These are phyloP conservation scores for Bombylius major DNA, from an alignment of 2,888 invertebrate species.

Conservation along the genomic window DNA sequence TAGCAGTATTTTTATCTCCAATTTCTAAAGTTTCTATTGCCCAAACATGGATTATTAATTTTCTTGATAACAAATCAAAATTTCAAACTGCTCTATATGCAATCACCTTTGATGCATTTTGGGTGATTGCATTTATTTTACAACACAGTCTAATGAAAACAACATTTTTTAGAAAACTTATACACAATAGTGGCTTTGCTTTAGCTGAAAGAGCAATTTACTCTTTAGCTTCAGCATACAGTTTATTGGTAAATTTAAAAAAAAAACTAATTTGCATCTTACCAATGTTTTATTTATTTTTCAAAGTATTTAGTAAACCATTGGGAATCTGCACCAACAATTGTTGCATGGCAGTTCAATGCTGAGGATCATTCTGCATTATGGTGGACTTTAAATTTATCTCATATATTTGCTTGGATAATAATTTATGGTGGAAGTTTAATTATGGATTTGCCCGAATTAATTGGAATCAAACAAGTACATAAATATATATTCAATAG, in stretches of 20 bases:
- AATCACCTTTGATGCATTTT: slow-evolving; percentile 37
- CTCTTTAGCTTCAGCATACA: slow-evolving; percentile 36
- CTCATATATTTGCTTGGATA: slow-evolving; percentile 44
- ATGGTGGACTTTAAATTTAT: slow-evolving; percentile 39
- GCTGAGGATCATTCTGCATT: slow-evolving; percentile 33
- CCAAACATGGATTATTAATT: slow-evolving; percentile 29
- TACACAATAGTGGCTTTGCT: slow-evolving; percentile 34
- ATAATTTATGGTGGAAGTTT: slow-evolving; percentile 47
- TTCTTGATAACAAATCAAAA: slow-evolving; percentile 30
- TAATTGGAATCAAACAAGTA: slow-evolving; percentile 48
- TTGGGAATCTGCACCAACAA: slow-evolving; percentile 40
- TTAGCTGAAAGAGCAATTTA: slow-evolving; percentile 39
- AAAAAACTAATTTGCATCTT: slow-evolving; percentile 3
- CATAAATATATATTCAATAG: not conserved
- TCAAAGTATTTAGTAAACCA: slow-evolving; percentile 38
- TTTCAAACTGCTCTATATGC: slow-evolving; percentile 33
- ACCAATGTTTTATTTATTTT: slow-evolving; percentile 10
- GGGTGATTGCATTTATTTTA: slow-evolving; percentile 42
- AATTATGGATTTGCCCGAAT: slow-evolving; percentile 48
- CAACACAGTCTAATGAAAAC: slow-evolving; percentile 46
- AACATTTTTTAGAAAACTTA: slow-evolving; percentile 35
- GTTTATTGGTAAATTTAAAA: slow-evolving; percentile 34
- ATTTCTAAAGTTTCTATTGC: slow-evolving; percentile 30
- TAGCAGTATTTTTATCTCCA: slow-evolving; percentile 43
- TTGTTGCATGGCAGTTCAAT: slow-evolving; percentile 44